Evolutionary conservation across 2,888 invertebrate species (phyloP), one percentile per base, ranked within the genome.

Genomic region (Drosophila mimetica): DNA sequence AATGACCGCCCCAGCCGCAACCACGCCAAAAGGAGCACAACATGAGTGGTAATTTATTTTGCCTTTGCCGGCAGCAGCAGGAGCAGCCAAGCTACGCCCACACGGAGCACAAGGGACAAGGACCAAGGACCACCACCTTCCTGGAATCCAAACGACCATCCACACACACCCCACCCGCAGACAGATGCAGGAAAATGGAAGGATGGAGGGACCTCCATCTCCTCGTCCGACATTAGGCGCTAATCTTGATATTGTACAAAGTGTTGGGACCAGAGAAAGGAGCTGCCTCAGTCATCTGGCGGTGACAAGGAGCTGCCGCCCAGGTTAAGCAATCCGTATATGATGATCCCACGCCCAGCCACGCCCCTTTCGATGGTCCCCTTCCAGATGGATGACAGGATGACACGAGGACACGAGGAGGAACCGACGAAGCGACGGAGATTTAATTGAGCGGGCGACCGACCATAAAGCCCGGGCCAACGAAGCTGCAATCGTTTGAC

Each of bases 371-470:
- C n/a, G n/a, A 44, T 25, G 44, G 5, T 11, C 30, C 30, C 30
- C 11, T 4, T 16, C 18, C 37, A 37, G 44, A 52, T 32, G 37
- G 46, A 53, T 34, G 54, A 34, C 64, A 65, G 30, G 16, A 16
- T 46, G 46, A 9, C 39, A 25, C 13, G 25, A 25, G 22, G 22
- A 22, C 0, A 22, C 0, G 46, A 28, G 18, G 46, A 18, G 64
- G 46, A 71, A 63, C 72, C 14, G 51, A 57, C 64, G 47, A 59
- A 60, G 55, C 41, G 58, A 70, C 82, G 80, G 89, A 89, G 89
- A 90, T 90, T 91, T 90, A 91, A 91, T 90, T 91, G 90, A 91
- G 90, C 89, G 86, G 85, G 86, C 89, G 80, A 90, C 90, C 90
- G 80, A 90, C 90, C 90, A 89, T 90, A 89, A 90, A 90, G 79